Base-by-base conservation (phyloP, 2,113 vertebrate species). In the Cheirogaleus medius region DNA sequence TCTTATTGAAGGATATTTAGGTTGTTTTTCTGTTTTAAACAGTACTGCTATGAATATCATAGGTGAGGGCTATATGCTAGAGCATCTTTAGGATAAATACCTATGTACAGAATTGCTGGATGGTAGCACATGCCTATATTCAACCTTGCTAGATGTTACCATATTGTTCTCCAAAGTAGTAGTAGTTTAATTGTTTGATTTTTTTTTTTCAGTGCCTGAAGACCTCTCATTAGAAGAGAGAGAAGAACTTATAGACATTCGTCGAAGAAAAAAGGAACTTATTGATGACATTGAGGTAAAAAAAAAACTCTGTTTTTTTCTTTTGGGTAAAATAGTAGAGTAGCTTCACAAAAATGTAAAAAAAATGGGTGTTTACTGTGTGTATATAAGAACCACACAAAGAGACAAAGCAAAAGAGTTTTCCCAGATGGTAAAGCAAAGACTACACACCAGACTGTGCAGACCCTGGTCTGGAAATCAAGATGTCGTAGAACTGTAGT, bases 211-310 rank as follows among this genome's bases (percentile, higher is more conserved):
- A 99, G 99, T 99, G 97, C 99, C 99, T 0, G 99, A 99, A 98
- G 99, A 99, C 96, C 99, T 99, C 56, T 99, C 99, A n/a, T 89
- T 99, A 71, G 99, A 99, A 97, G 99, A 99, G 97, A 99, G 99
- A 97, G 99, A 99, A 97, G 99, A 99, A 96, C 99, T 99, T 95
- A 98, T 99, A 90, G 99, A 99, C 98, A 99, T 99, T 97, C 99
- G 99, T 83, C 99, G 99, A 63, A 99, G 99, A 96, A 99, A 99
- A 97, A 99, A 99, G 92, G 99, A 99, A 97, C 98, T 99, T 94
- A 99, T 99, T 56, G 99, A 99, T 98, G 99, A 99, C 95, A 99
- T 99, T 64, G 99, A 99, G 99, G 99, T 99, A 98, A 99, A 74
- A 66, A 49, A 23, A 8, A 32, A 83, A n/a, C 7, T 77, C 90